phyloP scores from a whole-genome alignment of 2,113 vertebrate species.

The Vidua macroura region DNA sequence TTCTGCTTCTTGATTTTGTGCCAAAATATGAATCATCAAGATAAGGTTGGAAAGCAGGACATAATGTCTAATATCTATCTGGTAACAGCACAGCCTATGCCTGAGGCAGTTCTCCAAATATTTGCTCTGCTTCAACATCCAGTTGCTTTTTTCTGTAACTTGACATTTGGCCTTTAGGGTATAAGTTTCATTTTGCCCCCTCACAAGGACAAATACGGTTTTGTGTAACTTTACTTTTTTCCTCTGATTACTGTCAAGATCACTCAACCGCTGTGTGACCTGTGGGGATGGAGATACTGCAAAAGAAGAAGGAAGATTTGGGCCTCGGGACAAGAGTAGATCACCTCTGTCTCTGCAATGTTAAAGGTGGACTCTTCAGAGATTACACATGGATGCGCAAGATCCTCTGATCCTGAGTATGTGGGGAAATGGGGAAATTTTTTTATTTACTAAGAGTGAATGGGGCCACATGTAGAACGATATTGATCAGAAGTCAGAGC shows the following conservation, averaged over 20 bases:
- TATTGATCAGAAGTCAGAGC: neutral
- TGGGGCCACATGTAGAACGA: neutral
- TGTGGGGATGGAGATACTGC: neutral
- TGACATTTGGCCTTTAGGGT: neutral
- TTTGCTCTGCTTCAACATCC: neutral
- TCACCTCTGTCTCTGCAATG: neutral
- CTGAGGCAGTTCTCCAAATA: neutral
- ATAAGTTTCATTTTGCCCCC: neutral
- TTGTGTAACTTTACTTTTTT: neutral
- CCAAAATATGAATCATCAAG: neutral
- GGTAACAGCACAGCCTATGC: neutral
- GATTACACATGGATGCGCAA: neutral
- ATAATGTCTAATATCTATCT: neutral
- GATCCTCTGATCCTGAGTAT: neutral
- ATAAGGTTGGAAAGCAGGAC: neutral
- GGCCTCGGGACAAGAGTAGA: neutral
- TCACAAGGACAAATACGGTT: neutral
- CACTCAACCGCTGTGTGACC: neutral
- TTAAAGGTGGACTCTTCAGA: neutral
- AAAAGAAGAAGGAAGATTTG: neutral
- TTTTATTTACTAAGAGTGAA: neutral
- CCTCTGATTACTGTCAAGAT: neutral
- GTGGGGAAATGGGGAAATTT: neutral
- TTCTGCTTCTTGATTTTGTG: neutral
- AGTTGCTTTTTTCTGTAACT: neutral